phyloP scores from a whole-genome alignment of 2,797 vertebrate species.

The Oreochromis mossambicus region DNA sequence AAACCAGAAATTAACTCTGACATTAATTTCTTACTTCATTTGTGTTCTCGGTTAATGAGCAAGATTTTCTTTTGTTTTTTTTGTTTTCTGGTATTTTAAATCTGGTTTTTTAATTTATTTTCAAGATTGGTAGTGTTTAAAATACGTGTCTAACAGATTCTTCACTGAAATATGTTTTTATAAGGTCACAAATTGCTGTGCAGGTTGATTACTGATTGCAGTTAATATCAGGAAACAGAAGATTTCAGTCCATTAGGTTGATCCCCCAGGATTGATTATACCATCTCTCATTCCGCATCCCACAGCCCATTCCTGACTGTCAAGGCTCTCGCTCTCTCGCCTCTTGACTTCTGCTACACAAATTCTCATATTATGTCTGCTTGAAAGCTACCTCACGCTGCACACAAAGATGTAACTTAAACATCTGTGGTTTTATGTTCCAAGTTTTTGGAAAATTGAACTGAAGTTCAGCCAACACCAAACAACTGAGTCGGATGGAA shows the following conservation, averaged over 20 bases:
- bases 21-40: constrained; percentile 48
- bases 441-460: background rate
- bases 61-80: background rate
- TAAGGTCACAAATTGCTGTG: constrained; percentile 39
- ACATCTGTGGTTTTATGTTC: background rate
- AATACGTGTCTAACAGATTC: constrained; percentile 16
- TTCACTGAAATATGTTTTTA: constrained; percentile 54
- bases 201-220: constrained; percentile 65
- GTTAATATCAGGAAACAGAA: constrained; percentile 74
- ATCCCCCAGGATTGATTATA: constrained; percentile 56
- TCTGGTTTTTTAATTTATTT: background rate
- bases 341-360: background rate
- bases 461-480: background rate
- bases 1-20: constrained; percentile 54
- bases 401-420: background rate
- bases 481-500: background rate
- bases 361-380: background rate
- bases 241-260: constrained; percentile 63
- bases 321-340: background rate
- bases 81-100: background rate
- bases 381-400: background rate
- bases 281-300: background rate
- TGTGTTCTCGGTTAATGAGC: constrained; percentile 40
- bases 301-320: background rate
- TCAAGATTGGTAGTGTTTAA: background rate